Conservation (phyloP, 2,888 invertebrate species). For the Schizotus pectinicornis region DNA sequence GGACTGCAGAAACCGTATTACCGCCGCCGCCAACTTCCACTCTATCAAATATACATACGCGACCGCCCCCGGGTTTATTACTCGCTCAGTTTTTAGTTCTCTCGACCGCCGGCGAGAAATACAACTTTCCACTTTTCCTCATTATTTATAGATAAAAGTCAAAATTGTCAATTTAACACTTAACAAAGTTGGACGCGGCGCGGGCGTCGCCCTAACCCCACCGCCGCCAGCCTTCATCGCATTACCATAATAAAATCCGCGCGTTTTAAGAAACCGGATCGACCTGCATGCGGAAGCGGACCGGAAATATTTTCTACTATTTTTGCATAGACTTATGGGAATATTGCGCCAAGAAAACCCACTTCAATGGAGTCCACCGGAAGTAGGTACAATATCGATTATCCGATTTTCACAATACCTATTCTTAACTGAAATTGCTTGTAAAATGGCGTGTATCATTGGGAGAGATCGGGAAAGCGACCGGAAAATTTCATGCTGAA, state of each 20-base stretch:
- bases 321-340: no score
- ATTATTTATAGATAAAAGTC: conserved; percentile 16
- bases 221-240: no score
- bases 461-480: conserved; percentile 4
- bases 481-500: conserved; percentile 9
- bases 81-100: conserved; percentile 17
- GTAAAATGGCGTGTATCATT: conserved; percentile 23
- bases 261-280: no score
- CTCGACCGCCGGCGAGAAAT: neutral
- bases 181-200: no score
- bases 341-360: no score
- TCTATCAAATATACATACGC: conserved; percentile 38
- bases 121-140: conserved; percentile 15
- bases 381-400: conserved; percentile 19
- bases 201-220: no score
- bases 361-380: conserved; percentile 12
- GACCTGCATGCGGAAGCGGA: no score
- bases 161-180: conserved; percentile 1
- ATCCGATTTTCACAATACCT: conserved; percentile 19
- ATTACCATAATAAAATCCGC: no score
- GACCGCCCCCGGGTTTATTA: conserved; percentile 8
- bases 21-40: conserved; percentile 29
- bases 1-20: conserved; percentile 34
- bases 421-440: conserved; percentile 27
- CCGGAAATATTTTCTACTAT: no score